Percentiles rank a stretch among this genome's conserved stretches.
phyloP scores from a whole-genome alignment of 2,113 vertebrate genomes.

The Tragelaphus scriptus region DNA sequence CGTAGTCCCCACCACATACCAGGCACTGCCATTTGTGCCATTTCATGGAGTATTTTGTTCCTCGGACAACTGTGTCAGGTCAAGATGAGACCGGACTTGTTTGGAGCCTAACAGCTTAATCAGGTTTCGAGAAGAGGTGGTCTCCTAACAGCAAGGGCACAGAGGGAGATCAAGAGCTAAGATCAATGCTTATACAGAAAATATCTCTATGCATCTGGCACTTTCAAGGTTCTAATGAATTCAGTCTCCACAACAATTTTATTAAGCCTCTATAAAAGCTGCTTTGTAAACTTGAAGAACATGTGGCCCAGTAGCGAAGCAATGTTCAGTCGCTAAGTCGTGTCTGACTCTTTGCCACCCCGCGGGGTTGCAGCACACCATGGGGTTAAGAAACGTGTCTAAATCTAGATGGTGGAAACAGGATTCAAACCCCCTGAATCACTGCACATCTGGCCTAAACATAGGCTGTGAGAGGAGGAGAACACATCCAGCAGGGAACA shows the following conservation, averaged over 20 bases:
- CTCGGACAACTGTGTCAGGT: neutral
- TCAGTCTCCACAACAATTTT: neutral
- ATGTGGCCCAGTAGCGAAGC: neutral
- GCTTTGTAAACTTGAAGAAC: neutral
- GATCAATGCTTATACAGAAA: neutral
- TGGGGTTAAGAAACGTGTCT: neutral
- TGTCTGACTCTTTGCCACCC: neutral
- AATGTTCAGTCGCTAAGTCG: neutral
- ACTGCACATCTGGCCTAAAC: neutral
- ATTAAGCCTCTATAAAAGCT: neutral
- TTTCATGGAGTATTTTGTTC: neutral
- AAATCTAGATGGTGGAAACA: neutral
- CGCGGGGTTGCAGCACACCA: rapidly evolving
- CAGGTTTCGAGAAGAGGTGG: neutral
- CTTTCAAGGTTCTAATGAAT: neutral
- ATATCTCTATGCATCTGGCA: neutral
- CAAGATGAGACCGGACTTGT: neutral
- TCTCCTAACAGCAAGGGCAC: neutral
- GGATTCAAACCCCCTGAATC: neutral
- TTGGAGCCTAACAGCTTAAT: neutral
- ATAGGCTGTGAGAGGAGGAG: neutral
- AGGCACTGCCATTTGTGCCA: neutral
- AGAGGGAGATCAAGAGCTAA: neutral
- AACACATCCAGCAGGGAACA: neutral
- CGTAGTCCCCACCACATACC: neutral